phyloP scores from a whole-genome alignment of 2,888 invertebrate species.

The Zele albiditarsus region DNA sequence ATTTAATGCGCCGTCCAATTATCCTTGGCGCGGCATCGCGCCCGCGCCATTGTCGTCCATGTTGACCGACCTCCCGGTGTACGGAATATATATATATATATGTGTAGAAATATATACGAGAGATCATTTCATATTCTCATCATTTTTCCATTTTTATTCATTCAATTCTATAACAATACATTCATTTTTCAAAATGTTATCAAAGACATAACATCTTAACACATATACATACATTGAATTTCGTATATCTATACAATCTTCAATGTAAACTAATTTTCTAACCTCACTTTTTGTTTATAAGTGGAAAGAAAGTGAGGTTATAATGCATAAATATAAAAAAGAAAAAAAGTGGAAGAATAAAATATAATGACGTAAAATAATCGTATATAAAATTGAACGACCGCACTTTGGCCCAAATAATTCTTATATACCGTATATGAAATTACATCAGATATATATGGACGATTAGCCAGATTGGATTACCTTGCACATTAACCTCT shows the following conservation, averaged over 20 bases:
- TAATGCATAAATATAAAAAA: not conserved
- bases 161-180: not conserved
- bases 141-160: not conserved
- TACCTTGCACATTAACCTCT: conserved; percentile 32
- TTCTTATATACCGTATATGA: not conserved
- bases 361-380: not conserved
- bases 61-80: conserved; percentile 19
- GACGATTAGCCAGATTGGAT: conserved; percentile 35
- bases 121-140: not conserved
- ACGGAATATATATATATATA: not conserved
- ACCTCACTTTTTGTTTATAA: not conserved
- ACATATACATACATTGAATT: not conserved
- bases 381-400: conserved; percentile 16
- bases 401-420: conserved; percentile 6
- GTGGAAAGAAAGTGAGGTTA: not conserved
- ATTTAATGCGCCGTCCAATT: conserved; percentile 69
- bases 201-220: not conserved
- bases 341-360: not conserved
- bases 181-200: not conserved
- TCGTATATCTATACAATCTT: not conserved
- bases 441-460: conserved; percentile 25
- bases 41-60: conserved; percentile 43
- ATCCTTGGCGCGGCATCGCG: conserved; percentile 59
- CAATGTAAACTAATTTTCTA: not conserved
- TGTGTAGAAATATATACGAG: not conserved